These are phyloP conservation scores for Calyptommatus sinebrachiatus DNA, from an alignment of 2,113 vertebrate genomes.

Conservation along the genomic window DNA sequence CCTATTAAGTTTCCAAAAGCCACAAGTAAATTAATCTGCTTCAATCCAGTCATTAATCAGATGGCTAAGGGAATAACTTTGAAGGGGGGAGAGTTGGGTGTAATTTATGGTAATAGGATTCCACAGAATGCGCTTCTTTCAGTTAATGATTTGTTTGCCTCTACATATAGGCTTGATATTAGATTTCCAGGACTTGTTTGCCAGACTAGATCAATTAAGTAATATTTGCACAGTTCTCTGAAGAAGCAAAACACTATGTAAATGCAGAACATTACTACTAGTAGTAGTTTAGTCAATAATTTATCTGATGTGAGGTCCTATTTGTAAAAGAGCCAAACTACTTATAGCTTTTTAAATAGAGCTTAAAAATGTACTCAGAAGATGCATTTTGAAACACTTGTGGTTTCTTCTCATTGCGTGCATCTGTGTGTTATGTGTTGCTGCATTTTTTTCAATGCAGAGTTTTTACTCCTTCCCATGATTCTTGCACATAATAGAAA, in stretches of 20 bases:
- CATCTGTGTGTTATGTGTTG: neutral
- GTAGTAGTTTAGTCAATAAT: conserved; percentile 38
- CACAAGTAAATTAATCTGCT: conserved; percentile 62
- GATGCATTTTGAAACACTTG: neutral
- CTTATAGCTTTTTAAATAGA: neutral
- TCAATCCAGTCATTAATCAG: conserved; percentile 63
- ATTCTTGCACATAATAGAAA: neutral
- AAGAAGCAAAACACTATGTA: conserved; percentile 50
- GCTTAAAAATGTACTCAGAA: neutral
- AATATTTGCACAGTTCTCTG: conserved; percentile 59
- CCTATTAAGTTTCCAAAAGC: conserved; percentile 66
- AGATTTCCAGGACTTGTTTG: conserved; percentile 52
- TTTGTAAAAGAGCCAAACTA: conserved; percentile 29
- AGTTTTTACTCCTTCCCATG: neutral
- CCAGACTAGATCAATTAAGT: conserved; percentile 60
- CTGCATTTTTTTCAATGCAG: neutral
- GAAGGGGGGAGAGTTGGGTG: conserved; percentile 40
- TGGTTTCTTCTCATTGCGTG: neutral
- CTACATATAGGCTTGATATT: conserved; percentile 35
- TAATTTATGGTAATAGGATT: conserved; percentile 72
- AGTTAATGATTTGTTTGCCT: conserved; percentile 58
- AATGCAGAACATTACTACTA: conserved; percentile 35
- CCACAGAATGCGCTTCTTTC: conserved; percentile 58
- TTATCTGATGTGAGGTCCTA: conserved; percentile 9
- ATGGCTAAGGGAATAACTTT: conserved; percentile 57